Base-by-base conservation (phyloP, 2,113 vertebrate genomes). In the Datnioides undecimradiatus region DNA sequence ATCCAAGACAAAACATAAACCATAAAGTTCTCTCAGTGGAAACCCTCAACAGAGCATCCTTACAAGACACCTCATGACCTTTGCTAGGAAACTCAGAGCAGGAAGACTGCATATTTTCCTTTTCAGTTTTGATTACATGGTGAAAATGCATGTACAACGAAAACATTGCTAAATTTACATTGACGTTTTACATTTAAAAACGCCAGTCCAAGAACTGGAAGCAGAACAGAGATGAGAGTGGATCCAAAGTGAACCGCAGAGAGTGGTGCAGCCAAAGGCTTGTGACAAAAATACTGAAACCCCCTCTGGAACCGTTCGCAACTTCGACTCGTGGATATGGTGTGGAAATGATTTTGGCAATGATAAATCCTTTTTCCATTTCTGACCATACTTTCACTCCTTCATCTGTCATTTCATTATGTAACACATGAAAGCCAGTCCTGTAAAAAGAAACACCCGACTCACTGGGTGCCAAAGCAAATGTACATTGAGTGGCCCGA, bases 381-480 rank as follows among this genome's bases (percentile, higher is more conserved):
- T 71, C 60, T 69, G 23, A 52, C 46, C 65, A 72, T 71, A 59
- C 52, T 60, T 76, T 77, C 60, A 29, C 40, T 58, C 62, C 79
- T 76, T 77, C 34, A 64, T 80, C 45, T 63, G 70, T 45, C 21
- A 19, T 83, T 78, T 76, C 34, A 65, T 90, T 82, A 90, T 57
- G 73, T 80, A 90, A 89, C 76, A 46, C n/a, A 48, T 25, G 40
- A 78, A 71, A 55, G 62, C 46, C 4, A 3, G 73, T 45, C 34
- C 71, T 70, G 71, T 48, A 46, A 69, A 73, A 67, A 73, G 67
- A 82, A 85, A 88, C 68, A 41, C 46, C 73, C 14, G 29, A 25
- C 34, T 46, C 29, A n/a, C 3, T 0, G 8, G n/a, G 48, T 73
- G 85, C 85, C 88, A 91, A 91, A 88, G 74, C 64, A 87, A 92